A percentile compares a stretch with the other conserved stretches of the same genome.
These are phyloP conservation scores for Podarcis cretensis DNA, from an alignment of 2,113 vertebrate species.

Conservation along the genomic window DNA sequence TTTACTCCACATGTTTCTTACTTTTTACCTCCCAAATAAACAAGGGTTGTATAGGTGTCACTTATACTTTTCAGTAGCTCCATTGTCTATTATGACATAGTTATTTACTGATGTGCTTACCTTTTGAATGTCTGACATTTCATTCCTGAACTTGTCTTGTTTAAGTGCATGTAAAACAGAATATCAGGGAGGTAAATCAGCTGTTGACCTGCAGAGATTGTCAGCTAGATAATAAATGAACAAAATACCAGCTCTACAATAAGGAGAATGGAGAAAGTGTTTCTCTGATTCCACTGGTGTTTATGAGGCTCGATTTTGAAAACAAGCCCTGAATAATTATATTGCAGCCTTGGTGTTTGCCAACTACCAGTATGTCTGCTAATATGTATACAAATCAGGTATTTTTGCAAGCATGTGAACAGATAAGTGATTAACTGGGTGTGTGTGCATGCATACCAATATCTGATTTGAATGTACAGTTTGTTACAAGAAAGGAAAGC, in stretches of 20 bases:
- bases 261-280: background rate
- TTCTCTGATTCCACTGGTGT: background rate
- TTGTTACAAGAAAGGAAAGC: conserved; percentile 1
- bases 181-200: background rate
- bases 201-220: background rate
- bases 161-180: background rate
- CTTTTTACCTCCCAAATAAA: background rate
- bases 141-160: background rate
- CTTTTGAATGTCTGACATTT: background rate
- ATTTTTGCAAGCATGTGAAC: conserved; percentile 30
- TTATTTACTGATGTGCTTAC: background rate
- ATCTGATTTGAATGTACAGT: conserved; percentile 12
- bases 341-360: conserved; percentile 1
- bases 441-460: conserved; percentile 6
- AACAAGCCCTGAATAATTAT: conserved; percentile 24
- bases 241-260: background rate
- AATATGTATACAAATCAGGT: conserved; percentile 23
- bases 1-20: background rate
- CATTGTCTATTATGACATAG: background rate
- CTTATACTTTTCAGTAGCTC: background rate
- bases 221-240: background rate
- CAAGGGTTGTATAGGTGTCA: background rate
- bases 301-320: conserved; percentile 2
- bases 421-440: conserved; percentile 6
- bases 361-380: conserved; percentile 18